phyloP scores from a whole-genome alignment of 2,797 vertebrate genomes.

The Cossypha caffra region DNA sequence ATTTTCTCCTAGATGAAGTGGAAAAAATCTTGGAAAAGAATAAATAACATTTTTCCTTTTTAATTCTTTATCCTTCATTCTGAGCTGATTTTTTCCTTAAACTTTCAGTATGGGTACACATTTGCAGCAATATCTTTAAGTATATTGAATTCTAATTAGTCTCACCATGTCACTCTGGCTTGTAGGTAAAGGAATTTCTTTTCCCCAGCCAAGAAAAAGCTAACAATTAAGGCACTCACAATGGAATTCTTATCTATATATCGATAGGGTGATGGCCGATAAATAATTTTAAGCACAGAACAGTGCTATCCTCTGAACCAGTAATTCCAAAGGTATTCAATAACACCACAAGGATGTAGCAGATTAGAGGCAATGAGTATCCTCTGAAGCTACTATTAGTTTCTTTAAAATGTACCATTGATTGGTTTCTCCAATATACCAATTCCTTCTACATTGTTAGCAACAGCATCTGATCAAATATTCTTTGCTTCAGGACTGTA shows the following conservation, averaged over 20 bases:
- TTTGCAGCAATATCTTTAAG: not conserved
- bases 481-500: not conserved
- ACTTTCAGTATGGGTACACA: not conserved
- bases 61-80: not conserved
- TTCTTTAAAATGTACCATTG: not conserved
- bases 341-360: not conserved
- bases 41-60: not conserved
- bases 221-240: not conserved
- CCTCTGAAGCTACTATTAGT: not conserved
- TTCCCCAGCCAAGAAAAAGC: not conserved
- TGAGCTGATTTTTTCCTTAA: not conserved
- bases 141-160: not conserved
- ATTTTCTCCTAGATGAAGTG: not conserved
- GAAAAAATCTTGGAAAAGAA: not conserved
- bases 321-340: not conserved
- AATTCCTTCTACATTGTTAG: not conserved
- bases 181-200: not conserved
- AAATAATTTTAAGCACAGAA: not conserved
- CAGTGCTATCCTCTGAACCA: not conserved
- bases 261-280: not conserved
- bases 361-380: not conserved
- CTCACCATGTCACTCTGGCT: not conserved
- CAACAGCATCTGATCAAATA: not conserved
- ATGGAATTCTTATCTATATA: not conserved
- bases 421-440: not conserved